Percentiles rank a stretch among this genome's conserved stretches.
Conservation (phyloP, 1,140 invertebrate species). For the Orius insidiosus region DNA sequence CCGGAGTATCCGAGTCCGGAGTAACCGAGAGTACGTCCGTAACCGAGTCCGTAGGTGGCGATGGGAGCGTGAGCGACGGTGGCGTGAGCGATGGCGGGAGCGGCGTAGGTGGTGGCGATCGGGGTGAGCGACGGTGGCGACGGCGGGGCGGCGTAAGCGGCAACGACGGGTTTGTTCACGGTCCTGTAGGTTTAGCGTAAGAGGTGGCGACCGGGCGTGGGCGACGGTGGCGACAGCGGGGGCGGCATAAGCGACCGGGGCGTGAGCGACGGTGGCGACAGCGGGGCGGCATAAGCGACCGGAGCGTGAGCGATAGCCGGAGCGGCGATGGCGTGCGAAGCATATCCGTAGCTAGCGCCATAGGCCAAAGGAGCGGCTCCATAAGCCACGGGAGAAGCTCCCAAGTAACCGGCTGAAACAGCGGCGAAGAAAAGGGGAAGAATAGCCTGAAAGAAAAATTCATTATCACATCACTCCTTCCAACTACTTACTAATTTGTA, state of each 20-base stretch:
- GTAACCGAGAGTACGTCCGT: neutral
- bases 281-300: too few species aligned
- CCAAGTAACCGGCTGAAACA: neutral
- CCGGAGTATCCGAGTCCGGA: neutral
- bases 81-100: slow-evolving; percentile 2
- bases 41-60: neutral
- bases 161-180: slow-evolving; percentile 4
- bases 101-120: too few species aligned
- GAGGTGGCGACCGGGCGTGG: slow-evolving; percentile 9
- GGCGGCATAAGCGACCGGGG: slow-evolving; percentile 3
- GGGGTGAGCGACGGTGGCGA: slow-evolving; percentile 1
- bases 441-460: slow-evolving; percentile 2
- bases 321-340: too few species aligned
- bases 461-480: neutral
- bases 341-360: neutral
- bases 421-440: neutral
- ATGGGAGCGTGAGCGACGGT: neutral
- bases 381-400: too few species aligned
- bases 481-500: too few species aligned
- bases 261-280: neutral
- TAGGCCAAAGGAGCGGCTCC: neutral
- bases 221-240: slow-evolving; percentile 7
- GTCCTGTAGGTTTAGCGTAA: slow-evolving; percentile 10
- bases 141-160: neutral
- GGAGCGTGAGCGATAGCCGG: neutral